Percentiles rank a stretch among this genome's conserved stretches.
Conservation (phyloP, 2,888 invertebrate species). For the Chydorus sphaericus region DNA sequence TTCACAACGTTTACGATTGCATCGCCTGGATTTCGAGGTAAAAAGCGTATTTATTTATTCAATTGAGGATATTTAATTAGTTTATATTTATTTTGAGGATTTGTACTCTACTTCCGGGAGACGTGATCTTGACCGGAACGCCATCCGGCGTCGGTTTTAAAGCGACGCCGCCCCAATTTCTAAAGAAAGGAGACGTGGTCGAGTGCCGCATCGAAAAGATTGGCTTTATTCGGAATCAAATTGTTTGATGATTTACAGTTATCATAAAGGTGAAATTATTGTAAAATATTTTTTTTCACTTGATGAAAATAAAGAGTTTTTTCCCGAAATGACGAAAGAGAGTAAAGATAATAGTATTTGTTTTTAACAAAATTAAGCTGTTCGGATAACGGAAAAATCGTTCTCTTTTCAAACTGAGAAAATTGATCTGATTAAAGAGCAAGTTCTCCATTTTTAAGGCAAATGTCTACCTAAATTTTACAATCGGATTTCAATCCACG, state of each 20-base stretch:
- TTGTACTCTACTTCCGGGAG: slow-evolving; percentile 68
- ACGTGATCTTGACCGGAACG: slow-evolving; percentile 75
- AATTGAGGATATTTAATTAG: background rate
- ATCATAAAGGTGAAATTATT: background rate
- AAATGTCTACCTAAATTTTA: too few relatives aligned
- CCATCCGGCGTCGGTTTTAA: slow-evolving; percentile 59
- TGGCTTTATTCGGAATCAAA: slow-evolving; percentile 47
- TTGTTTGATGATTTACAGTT: slow-evolving; percentile 31
- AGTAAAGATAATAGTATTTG: too few relatives aligned
- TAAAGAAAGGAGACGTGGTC: slow-evolving; percentile 61
- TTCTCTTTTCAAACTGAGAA: too few relatives aligned
- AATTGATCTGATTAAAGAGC: too few relatives aligned
- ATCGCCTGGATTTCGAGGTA: slow-evolving; percentile 61
- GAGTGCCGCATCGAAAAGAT: slow-evolving; percentile 57
- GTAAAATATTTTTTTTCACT: too few relatives aligned
- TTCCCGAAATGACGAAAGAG: too few relatives aligned
- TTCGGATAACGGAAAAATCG: too few relatives aligned
- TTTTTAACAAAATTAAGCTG: too few relatives aligned
- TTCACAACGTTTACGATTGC: slow-evolving; percentile 61
- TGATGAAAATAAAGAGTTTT: too few relatives aligned
- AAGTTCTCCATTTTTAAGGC: too few relatives aligned
- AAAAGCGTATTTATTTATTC: slow-evolving; percentile 21
- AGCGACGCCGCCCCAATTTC: slow-evolving; percentile 57
- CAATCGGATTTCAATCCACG: too few relatives aligned
- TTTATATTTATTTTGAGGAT: slow-evolving; percentile 38